Conservation (phyloP, 2,797 vertebrate genomes). For the Pseudochirops cupreus region DNA sequence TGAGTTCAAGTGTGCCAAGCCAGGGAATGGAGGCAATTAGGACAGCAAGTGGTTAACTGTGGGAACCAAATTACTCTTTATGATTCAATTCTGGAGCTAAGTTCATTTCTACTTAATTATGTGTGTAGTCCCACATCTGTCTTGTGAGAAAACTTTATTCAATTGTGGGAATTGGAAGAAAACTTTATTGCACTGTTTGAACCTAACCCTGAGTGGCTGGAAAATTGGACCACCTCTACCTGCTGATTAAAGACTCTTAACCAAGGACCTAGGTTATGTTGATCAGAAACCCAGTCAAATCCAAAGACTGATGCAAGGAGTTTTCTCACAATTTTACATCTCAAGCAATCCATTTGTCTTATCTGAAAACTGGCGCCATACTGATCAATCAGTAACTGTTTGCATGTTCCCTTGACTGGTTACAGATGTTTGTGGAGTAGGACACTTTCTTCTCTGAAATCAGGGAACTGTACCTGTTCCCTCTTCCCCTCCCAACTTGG, state of each 20-base stretch:
- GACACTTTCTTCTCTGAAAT: neutral
- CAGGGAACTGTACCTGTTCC: neutral
- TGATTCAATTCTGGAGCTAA: neutral
- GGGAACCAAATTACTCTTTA: too few species aligned
- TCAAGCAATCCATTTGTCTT: neutral
- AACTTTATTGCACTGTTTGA: neutral
- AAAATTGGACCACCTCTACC: neutral
- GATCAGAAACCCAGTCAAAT: neutral
- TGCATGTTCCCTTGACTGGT: neutral
- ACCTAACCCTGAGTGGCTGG: neutral
- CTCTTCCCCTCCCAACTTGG: neutral
- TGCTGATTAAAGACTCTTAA: neutral
- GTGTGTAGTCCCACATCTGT: neutral
- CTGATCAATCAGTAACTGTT: neutral
- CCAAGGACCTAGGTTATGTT: neutral
- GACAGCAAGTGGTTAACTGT: neutral
- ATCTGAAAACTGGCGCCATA: neutral
- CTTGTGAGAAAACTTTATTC: neutral
- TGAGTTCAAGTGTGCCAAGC: neutral
- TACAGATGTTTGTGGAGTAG: too few species aligned
- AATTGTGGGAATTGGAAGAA: neutral
- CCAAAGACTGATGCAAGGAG: neutral
- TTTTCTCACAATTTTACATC: neutral
- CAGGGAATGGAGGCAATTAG: neutral
- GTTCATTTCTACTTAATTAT: neutral